Conservation (phyloP, 2,888 invertebrate genomes). For the Eucera pruinosa region DNA sequence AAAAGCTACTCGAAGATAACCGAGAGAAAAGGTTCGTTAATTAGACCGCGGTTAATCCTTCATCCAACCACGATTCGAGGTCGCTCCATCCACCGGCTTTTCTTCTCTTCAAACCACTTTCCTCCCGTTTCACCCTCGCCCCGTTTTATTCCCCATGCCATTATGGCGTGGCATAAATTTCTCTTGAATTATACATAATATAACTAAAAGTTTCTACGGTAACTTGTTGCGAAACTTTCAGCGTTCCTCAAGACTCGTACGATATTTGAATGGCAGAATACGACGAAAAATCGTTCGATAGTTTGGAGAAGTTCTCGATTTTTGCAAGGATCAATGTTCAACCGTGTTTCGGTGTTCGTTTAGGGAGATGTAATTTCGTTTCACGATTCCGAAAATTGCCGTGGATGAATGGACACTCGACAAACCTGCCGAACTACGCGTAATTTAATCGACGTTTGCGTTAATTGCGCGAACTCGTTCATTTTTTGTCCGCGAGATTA, state of each 20-base stretch:
- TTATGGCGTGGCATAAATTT: constrained; percentile 13
- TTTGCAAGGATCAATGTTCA: constrained; percentile 22
- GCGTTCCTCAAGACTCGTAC: not conserved
- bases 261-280: not conserved
- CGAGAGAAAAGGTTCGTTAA: constrained; percentile 64
- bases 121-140: not conserved
- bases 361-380: constrained; percentile 8
- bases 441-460: constrained; percentile 15
- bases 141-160: constrained; percentile 9
- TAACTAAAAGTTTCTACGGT: constrained; percentile 40
- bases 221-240: too few relatives aligned
- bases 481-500: not conserved
- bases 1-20: constrained; percentile 52
- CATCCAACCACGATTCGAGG: constrained; percentile 55
- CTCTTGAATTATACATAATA: constrained; percentile 54
- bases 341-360: constrained; percentile 1
- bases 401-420: not conserved
- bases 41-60: constrained; percentile 70
- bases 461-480: not conserved
- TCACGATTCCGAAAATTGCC: not conserved
- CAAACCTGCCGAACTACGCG: constrained; percentile 1
- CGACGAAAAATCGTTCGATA: constrained; percentile 1
- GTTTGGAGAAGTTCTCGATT: constrained; percentile 8
- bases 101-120: too few relatives aligned
- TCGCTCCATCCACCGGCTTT: not conserved